phyloP scores from a whole-genome alignment of 2,888 invertebrate species.

The Athalia cordata region DNA sequence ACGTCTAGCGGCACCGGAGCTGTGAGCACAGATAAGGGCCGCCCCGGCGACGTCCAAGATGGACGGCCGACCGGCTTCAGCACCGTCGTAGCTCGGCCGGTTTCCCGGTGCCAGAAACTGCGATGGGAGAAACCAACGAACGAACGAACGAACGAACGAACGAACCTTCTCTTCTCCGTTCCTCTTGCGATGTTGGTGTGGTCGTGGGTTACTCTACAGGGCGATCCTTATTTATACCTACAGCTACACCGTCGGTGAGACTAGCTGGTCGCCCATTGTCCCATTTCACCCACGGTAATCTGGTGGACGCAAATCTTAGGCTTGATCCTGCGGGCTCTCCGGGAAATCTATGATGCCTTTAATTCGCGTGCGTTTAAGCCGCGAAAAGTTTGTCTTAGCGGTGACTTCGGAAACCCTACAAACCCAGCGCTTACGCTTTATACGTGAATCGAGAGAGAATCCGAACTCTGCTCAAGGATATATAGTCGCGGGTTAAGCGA shows the following conservation, averaged over 20 bases:
- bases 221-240: conserved; percentile 72
- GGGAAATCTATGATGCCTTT: conserved; percentile 73
- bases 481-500: no score
- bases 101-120: conserved; percentile 58
- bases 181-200: conserved; percentile 31
- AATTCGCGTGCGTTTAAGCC: conserved; percentile 66
- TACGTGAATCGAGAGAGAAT: no score
- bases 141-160: conserved; percentile 45
- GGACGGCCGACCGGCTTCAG: conserved; percentile 72
- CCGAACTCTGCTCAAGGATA: no score
- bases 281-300: conserved; percentile 73
- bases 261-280: conserved; percentile 71
- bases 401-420: not conserved
- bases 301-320: conserved; percentile 74
- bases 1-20: conserved; percentile 71
- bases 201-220: conserved; percentile 55
- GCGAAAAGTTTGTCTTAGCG: conserved; percentile 43
- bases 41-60: conserved; percentile 73
- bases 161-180: conserved; percentile 45
- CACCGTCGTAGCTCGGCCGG: conserved; percentile 58
- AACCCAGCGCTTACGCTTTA: no score
- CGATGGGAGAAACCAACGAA: conserved; percentile 28
- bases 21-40: conserved; percentile 74
- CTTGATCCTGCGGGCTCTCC: conserved; percentile 73
- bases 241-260: conserved; percentile 63